phyloP scores from a whole-genome alignment of 2,888 invertebrate genomes.

The Meliscaeva auricollis region DNA sequence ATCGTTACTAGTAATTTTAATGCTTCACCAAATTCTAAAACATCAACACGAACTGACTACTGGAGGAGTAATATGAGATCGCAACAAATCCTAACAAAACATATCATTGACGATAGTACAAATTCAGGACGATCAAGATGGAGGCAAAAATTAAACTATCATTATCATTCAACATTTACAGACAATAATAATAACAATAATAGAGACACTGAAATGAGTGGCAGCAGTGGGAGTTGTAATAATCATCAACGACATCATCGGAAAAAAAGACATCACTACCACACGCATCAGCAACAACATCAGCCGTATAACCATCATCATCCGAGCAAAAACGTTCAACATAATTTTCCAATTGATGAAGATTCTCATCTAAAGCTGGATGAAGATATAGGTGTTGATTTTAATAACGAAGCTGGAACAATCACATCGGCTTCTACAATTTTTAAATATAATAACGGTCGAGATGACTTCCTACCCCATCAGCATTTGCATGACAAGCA shows the following conservation, averaged over 20 bases:
- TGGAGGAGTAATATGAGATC: constrained; percentile 47
- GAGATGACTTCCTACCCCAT: constrained; percentile 35
- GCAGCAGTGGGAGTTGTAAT: constrained; percentile 26
- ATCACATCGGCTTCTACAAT: constrained; percentile 45
- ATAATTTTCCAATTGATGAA: constrained; percentile 17
- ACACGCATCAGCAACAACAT: constrained; percentile 49
- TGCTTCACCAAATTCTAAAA: constrained; percentile 31
- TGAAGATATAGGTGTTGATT: constrained; percentile 4
- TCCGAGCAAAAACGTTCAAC: not conserved
- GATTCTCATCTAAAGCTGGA: constrained; percentile 2
- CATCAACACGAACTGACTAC: constrained; percentile 35
- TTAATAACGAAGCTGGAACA: constrained; percentile 8
- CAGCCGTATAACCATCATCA: constrained; percentile 19
- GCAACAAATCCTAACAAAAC: constrained; percentile 42
- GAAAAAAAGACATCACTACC: constrained; percentile 63
- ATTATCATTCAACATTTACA: constrained; percentile 55
- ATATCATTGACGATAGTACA: constrained; percentile 15
- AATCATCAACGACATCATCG: constrained; percentile 50
- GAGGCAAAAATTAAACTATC: constrained; percentile 52
- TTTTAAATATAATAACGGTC: constrained; percentile 8
- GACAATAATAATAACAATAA: constrained; percentile 52
- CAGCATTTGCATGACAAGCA: constrained; percentile 32
- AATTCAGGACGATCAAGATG: constrained; percentile 15
- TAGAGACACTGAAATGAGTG: constrained; percentile 23
- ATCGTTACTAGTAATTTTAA: constrained; percentile 54